phyloP scores from a whole-genome alignment of 2,113 vertebrate species.

The Athene noctua region DNA sequence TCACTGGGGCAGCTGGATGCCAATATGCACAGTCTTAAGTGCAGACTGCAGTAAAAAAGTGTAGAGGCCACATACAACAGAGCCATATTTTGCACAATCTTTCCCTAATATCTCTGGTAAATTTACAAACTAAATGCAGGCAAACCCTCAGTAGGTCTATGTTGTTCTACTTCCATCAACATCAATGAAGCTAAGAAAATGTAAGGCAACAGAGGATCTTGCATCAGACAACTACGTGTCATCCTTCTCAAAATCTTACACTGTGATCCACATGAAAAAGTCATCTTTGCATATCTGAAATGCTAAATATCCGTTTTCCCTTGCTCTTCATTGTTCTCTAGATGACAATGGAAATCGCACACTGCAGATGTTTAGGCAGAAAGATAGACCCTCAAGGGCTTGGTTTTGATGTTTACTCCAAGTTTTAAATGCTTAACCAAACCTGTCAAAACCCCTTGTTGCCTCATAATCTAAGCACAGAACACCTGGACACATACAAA shows the following conservation, averaged over 20 bases:
- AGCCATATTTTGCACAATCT: background rate
- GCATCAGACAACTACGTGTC: background rate
- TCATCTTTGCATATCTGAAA: background rate
- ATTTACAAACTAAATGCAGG: background rate
- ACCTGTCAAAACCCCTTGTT: background rate
- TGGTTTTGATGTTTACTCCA: background rate
- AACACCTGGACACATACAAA: background rate
- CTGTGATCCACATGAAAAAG: background rate
- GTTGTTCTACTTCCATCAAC: background rate
- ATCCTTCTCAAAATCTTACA: background rate
- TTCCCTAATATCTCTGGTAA: background rate
- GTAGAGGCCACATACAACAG: background rate
- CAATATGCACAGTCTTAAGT: background rate
- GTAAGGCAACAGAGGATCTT: background rate
- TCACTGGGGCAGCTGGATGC: background rate
- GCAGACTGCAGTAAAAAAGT: background rate
- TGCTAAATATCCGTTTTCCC: background rate
- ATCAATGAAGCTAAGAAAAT: background rate
- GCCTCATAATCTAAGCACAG: background rate
- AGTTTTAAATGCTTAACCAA: slow-evolving; percentile 29
- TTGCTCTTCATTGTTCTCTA: background rate
- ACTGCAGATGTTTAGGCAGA: background rate
- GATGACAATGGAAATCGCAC: background rate
- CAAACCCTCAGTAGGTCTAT: background rate
- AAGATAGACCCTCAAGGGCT: background rate